These are phyloP conservation scores for Xiphorhynchus elegans DNA, from an alignment of 2,113 vertebrate species.

Conservation along the genomic window DNA sequence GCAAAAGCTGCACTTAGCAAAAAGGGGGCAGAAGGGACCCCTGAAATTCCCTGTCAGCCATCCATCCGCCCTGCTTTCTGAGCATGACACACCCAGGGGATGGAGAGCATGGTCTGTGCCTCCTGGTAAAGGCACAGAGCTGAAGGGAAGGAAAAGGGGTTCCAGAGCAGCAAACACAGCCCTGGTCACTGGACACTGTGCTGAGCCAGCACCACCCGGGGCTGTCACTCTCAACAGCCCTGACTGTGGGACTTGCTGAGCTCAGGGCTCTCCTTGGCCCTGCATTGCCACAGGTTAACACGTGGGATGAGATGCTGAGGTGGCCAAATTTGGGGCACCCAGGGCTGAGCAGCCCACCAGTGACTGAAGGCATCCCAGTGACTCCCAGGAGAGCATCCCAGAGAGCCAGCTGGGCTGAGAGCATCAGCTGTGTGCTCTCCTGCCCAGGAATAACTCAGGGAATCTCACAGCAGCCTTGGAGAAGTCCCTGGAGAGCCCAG, in stretches of 20 bases:
- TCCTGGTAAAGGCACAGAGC: not conserved
- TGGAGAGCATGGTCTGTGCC: not conserved
- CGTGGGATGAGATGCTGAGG: not conserved
- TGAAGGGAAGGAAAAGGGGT: not conserved
- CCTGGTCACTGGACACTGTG: not conserved
- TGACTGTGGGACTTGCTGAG: not conserved
- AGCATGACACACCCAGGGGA: rapidly evolving
- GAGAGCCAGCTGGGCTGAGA: rapidly evolving
- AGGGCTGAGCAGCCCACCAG: not conserved
- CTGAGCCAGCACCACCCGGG: not conserved
- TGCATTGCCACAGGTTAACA: rapidly evolving
- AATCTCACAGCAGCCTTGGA: not conserved
- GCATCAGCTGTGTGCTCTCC: not conserved
- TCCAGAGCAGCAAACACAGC: not conserved
- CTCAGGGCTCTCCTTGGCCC: not conserved
- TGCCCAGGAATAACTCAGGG: not conserved
- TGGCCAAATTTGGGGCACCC: not conserved
- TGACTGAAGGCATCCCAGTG: not conserved
- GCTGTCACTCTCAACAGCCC: not conserved
- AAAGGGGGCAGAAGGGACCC: not conserved
- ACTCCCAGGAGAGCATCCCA: not conserved
- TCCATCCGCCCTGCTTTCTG: not conserved
- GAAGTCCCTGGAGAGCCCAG: not conserved
- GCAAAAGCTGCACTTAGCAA: not conserved
- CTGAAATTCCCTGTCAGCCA: not conserved